These are phyloP conservation scores for Pandion haliaetus DNA, from an alignment of 2,113 vertebrate genomes.

Conservation along the genomic window DNA sequence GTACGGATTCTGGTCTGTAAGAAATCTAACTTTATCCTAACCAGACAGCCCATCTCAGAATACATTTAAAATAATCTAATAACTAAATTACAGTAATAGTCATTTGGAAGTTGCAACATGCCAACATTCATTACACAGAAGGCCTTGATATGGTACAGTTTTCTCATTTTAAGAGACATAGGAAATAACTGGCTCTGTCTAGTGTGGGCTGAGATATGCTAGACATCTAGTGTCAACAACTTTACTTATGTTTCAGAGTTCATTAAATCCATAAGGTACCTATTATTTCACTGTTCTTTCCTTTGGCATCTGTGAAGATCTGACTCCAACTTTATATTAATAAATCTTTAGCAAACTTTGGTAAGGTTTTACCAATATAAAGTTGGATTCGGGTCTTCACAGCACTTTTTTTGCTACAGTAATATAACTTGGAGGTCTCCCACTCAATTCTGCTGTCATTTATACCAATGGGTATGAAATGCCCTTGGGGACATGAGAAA, in stretches of 20 bases:
- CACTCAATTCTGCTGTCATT: not conserved
- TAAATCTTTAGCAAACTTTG: not conserved
- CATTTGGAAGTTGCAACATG: not conserved
- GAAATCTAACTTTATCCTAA: not conserved
- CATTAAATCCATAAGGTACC: not conserved
- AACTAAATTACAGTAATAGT: not conserved
- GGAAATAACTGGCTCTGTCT: not conserved
- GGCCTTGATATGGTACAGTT: not conserved
- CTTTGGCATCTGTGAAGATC: not conserved
- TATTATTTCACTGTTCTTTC: not conserved
- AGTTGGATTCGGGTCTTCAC: not conserved
- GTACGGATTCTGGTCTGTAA: not conserved
- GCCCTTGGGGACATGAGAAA: not conserved
- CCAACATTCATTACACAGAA: not conserved
- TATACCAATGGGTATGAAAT: not conserved
- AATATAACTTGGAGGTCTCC: not conserved
- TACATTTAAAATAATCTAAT: slow-evolving; percentile 18
- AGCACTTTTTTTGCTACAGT: not conserved
- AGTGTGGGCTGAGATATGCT: not conserved
- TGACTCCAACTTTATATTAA: not conserved
- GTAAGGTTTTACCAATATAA: not conserved
- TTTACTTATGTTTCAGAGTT: not conserved
- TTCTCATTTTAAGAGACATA: not conserved
- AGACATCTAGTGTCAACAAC: not conserved
- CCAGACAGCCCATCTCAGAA: not conserved